Evolutionary conservation across 64 coral and sea anemone genomes (phyloP), one percentile per base, ranked within the genome.

Genomic region (Dendrophyllia cribrosa): DNA sequence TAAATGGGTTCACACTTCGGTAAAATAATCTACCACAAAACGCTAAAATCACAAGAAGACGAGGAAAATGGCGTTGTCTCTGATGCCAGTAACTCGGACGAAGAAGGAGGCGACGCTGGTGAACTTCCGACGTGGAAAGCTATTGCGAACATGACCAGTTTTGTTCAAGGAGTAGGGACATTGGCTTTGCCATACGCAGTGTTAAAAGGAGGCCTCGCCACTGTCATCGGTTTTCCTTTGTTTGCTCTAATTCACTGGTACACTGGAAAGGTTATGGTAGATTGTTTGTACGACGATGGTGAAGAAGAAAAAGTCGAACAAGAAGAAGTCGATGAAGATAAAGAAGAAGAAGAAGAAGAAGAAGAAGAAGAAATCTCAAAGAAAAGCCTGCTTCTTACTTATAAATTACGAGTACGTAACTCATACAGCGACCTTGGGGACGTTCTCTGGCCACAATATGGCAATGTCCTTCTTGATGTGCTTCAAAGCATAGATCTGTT

Each of bases 171-270:
- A 8, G 68, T 71, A 8, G 68, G 68, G 9, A 71, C 68, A 10
- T 25, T 43, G 21, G 68, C 68, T 25, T 71, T 71, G 68, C 68
- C 68, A 43, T 71, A 71, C 23, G 68, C 68, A 3, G 68, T 71
- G 7, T 26, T 71, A 9, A 71, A 71, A 71, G 68, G 68, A 71
- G 68, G 68, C 25, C 7, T 71, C 25, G 68, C 68, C 15, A 71
- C 68, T 0, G 4, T 26, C 7, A 25, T 71, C 9, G 68, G 7
- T 10, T 71, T 71, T 71, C 68, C 68, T 24, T 71, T 71, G 25
- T 71, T 71, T 19, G 68, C 68, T 43, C 13, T 71, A 71, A 10
- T 71, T 71, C 68, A 71, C 14, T 71, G 68, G 68, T 71, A 71
- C 68, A 71, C 68, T 9, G 68, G 68, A 2, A 71, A 34, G 22